phyloP scores from a whole-genome alignment of 2,888 invertebrate species.

The Lepetodrilus schrolli region DNA sequence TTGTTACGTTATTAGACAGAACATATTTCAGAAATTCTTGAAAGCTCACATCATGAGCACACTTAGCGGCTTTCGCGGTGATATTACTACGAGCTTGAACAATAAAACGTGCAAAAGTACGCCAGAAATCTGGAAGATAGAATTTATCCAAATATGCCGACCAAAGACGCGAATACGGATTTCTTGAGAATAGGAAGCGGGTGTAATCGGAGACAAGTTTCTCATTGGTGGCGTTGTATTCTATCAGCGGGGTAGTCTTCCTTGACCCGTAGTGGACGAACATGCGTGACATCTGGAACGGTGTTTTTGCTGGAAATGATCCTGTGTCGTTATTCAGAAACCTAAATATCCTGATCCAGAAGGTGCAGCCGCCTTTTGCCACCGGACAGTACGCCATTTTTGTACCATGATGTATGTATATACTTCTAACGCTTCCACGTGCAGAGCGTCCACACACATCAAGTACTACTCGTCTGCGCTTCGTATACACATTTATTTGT shows the following conservation, averaged over 20 bases:
- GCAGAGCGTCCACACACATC: too few species aligned
- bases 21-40: constrained; percentile 50
- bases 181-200: constrained; percentile 48
- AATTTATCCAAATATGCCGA: constrained; percentile 60
- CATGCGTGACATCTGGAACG: constrained; percentile 44
- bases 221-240: constrained; percentile 5
- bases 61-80: constrained; percentile 29
- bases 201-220: constrained; percentile 34
- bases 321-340: constrained; percentile 45
- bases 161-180: constrained; percentile 57
- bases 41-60: constrained; percentile 57
- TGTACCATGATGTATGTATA: too few species aligned
- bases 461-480: too few species aligned
- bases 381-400: constrained; percentile 54
- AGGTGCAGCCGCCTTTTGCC: constrained; percentile 57
- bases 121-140: constrained; percentile 57
- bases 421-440: too few species aligned
- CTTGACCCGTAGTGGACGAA: constrained; percentile 40
- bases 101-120: constrained; percentile 40
- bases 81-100: constrained; percentile 31
- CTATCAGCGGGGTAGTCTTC: constrained; percentile 7
- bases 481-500: too few species aligned
- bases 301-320: constrained; percentile 21
- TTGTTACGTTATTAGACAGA: not conserved
- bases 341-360: constrained; percentile 53